Conservation (phyloP, 1,140 invertebrate genomes). For the Zelostemma sp. region DNA sequence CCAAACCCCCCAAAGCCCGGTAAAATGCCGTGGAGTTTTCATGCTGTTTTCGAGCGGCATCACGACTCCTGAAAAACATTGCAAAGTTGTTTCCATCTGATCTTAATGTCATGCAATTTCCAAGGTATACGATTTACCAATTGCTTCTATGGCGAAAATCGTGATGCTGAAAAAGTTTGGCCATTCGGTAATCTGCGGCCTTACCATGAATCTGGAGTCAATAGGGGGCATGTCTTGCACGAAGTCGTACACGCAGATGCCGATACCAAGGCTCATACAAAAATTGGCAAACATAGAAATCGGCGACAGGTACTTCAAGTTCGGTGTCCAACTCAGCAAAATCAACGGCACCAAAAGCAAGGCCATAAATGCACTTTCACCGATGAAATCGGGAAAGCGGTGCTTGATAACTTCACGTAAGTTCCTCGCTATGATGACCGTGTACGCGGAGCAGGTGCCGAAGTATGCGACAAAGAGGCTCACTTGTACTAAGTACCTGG, state of each 20-base stretch:
- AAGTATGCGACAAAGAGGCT: conserved; percentile 81
- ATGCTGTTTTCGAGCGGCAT: conserved; percentile 94
- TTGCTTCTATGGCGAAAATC: too few relatives aligned
- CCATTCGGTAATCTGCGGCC: conserved; percentile 71
- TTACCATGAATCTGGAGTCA: conserved; percentile 57
- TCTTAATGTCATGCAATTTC: too few relatives aligned
- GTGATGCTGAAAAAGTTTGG: conserved; percentile 83
- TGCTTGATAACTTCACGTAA: conserved; percentile 75
- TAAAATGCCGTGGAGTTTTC: conserved; percentile 85
- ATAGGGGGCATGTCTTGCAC: conserved; percentile 73
- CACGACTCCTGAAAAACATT: conserved; percentile 76
- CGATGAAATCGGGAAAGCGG: conserved; percentile 62
- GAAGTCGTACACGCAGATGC: conserved; percentile 85
- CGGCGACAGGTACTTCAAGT: conserved; percentile 85
- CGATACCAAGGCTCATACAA: conserved; percentile 82
- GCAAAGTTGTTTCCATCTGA: too few relatives aligned
- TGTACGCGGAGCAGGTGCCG: conserved; percentile 85
- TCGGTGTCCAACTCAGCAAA: too few relatives aligned
- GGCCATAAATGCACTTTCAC: conserved; percentile 74
- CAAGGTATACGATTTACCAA: too few relatives aligned
- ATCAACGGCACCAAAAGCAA: conserved; percentile 75
- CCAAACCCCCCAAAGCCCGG: conserved; percentile 86
- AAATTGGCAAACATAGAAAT: conserved; percentile 85
- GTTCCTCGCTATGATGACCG: conserved; percentile 83
- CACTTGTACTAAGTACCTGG: conserved; percentile 64